A percentile compares a stretch with the other conserved stretches of the same genome.
These are phyloP conservation scores for Hemibagrus wyckioides DNA, from an alignment of 2,113 vertebrate species.

Conservation along the genomic window DNA sequence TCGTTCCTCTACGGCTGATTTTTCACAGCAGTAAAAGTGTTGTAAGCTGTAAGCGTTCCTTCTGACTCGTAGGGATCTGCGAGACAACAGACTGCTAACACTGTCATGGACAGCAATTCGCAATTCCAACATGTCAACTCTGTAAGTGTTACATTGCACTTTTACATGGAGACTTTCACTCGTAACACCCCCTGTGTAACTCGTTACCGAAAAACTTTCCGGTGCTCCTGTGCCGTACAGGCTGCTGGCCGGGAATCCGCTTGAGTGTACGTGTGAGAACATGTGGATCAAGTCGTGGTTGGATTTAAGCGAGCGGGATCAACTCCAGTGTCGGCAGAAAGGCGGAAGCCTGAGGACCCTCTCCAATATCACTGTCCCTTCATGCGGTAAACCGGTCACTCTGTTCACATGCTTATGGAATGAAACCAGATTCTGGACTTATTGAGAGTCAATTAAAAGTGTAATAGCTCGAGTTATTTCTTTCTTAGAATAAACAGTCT, in stretches of 20 bases:
- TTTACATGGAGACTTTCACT: neutral
- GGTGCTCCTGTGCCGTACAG: conserved; percentile 63
- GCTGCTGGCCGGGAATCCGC: conserved; percentile 87
- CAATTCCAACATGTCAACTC: conserved; percentile 82
- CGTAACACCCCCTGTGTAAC: neutral
- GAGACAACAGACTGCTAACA: conserved; percentile 89
- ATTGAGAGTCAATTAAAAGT: neutral
- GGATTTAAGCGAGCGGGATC: conserved; percentile 77
- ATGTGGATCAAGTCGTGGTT: conserved; percentile 92
- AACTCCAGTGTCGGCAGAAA: conserved; percentile 85
- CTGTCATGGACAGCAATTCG: conserved; percentile 91
- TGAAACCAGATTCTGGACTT: neutral
- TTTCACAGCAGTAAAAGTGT: neutral
- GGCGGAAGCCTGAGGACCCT: conserved; percentile 76
- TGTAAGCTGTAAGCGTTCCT: conserved; percentile 1
- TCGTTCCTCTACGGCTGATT: neutral
- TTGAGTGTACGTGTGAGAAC: conserved; percentile 92
- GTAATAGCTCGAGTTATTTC: neutral
- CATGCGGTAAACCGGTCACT: conserved; percentile 83
- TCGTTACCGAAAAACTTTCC: neutral
- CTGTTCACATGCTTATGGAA: neutral
- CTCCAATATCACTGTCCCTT: conserved; percentile 78
- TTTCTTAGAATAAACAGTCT: neutral
- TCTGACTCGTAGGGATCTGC: conserved; percentile 82
- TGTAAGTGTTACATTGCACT: conserved; percentile 78